phyloP scores from a whole-genome alignment of 2,113 vertebrate genomes.

The Piaya cayana region DNA sequence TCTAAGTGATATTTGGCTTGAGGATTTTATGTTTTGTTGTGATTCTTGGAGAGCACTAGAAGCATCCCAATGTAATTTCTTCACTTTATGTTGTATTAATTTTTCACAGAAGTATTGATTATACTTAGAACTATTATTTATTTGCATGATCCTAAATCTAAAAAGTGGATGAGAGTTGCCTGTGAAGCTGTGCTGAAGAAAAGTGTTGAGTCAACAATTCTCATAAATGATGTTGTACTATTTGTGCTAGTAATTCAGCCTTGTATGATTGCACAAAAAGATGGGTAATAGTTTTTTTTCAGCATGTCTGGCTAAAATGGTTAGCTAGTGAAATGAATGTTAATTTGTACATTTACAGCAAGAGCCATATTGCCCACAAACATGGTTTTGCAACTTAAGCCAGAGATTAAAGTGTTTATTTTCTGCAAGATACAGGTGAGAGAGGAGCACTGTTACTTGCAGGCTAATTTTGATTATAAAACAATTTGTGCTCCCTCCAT shows the following conservation, averaged over 20 bases:
- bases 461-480: constrained; percentile 7
- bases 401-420: neutral
- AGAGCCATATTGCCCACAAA: neutral
- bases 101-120: neutral
- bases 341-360: neutral
- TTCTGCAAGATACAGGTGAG: neutral
- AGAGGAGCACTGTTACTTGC: neutral
- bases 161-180: neutral
- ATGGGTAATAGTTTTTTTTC: neutral
- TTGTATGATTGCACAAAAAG: neutral
- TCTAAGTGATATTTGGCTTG: neutral
- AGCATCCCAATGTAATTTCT: neutral
- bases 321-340: neutral
- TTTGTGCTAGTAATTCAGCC: neutral
- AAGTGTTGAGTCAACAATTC: neutral
- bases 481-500: neutral
- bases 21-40: neutral
- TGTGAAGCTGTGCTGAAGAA: neutral
- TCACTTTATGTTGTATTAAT: neutral
- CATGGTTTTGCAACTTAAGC: neutral
- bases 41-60: neutral
- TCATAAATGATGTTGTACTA: neutral
- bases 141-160: neutral
- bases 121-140: neutral
- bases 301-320: neutral